Base-by-base conservation (phyloP, 2,888 invertebrate species). In the Oscheius sp. region DNA sequence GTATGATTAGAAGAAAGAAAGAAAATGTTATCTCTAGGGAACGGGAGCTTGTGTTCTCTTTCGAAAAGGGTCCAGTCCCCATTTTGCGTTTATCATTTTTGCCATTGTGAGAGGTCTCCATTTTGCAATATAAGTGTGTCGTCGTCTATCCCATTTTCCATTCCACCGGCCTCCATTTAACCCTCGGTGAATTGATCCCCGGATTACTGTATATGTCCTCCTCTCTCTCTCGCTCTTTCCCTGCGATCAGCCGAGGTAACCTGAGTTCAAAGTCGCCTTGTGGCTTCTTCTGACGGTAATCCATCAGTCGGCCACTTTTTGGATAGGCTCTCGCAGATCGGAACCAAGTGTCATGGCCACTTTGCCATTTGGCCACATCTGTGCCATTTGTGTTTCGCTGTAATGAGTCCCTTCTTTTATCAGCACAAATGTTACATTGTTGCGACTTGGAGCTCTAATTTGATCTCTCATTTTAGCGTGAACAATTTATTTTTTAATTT, bases 191-290 rank as follows among this genome's bases (percentile, higher is more conserved):
- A 12, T 55, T 20, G 6, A 6, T 34, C 34, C 52, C 12, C 12
- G 37, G 55, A 55, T 55, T 55, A 55, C 55, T 55, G 55, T 55
- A 33, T 20, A 34, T 5, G 34, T 8, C 52, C 29, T 48, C 48
- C 42, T 42, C n/a, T n/a, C n/a, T n/a, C n/a, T 12, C 42, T 42
- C 29, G n/a, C 27, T 10, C 29, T 27, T 23, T 17, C 25, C 25
- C 48, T 25, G 20, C 46, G 15, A 46, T 6, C 46, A 15, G 20
- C 17, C 17, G 12, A 23, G 12, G 48, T 12, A 17, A 31, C n/a
- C 20, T 55, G 15, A 5, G 33, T 15, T 33, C 33, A 34, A 33
- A 33, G 31, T 33, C 17, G n/a, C 34, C 20, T 55, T 55, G 55
- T 37, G 25, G 52, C 52, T 25, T 52, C 52, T 29, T 52, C 27